Evolutionary conservation across 1,140 invertebrate species (phyloP).

Genomic region (Drosophila teissieri): DNA sequence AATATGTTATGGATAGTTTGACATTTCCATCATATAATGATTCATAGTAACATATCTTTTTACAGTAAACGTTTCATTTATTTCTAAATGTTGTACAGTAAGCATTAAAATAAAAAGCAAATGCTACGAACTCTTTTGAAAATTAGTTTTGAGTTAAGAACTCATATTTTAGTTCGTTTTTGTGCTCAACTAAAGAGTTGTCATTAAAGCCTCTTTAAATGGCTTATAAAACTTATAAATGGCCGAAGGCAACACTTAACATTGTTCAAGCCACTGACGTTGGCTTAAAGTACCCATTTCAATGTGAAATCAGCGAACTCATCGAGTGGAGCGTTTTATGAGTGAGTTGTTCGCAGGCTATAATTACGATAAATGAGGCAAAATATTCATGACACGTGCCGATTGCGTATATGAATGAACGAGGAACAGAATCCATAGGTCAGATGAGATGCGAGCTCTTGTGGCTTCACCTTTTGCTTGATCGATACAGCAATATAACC

Average conservation of each 20-base stretch:
- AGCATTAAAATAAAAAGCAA: not conserved
- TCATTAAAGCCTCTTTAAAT: not conserved
- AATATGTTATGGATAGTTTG: too few relatives aligned
- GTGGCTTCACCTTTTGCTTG: constrained; percentile 21
- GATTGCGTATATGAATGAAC: constrained; percentile 13
- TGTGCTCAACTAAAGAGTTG: not conserved
- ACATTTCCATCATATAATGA: too few relatives aligned
- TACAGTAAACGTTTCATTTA: too few relatives aligned
- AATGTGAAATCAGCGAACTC: constrained; percentile 20
- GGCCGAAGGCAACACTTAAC: constrained; percentile 13
- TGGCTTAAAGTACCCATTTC: not conserved
- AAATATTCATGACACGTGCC: constrained; percentile 19
- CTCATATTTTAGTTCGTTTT: not conserved
- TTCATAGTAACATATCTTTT: too few relatives aligned
- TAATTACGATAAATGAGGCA: constrained; percentile 37
- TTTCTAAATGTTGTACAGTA: too few relatives aligned
- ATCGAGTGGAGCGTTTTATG: constrained; percentile 27
- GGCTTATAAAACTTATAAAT: constrained; percentile 8
- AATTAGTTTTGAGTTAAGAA: not conserved
- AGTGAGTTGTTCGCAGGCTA: constrained; percentile 19
- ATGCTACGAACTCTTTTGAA: not conserved
- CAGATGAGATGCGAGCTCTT: constrained; percentile 1
- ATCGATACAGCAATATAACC: constrained; percentile 1
- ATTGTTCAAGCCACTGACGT: constrained; percentile 13
- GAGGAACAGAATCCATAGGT: constrained; percentile 18